These are phyloP conservation scores for Epinephelus lanceolatus DNA, from an alignment of 2,113 vertebrate genomes.

Conservation along the genomic window DNA sequence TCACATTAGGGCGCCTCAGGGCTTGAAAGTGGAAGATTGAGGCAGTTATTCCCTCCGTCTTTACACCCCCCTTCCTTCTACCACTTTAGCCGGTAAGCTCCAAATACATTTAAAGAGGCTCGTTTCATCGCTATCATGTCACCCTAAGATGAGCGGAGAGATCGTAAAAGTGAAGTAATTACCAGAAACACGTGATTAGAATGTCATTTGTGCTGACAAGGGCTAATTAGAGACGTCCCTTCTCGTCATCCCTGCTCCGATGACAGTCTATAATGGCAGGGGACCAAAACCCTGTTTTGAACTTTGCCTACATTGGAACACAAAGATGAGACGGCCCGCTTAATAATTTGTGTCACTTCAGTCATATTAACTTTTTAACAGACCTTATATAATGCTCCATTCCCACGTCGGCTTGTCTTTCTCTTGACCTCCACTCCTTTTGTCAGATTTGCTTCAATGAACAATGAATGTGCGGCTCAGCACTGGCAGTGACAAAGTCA, in stretches of 20 bases:
- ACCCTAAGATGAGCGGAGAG: conserved; percentile 63
- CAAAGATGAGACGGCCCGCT: conserved; percentile 58
- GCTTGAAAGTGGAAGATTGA: conserved; percentile 58
- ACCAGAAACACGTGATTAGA: conserved; percentile 84
- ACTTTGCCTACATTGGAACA: conserved; percentile 63
- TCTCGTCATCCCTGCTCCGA: conserved; percentile 69
- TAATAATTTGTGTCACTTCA: conserved; percentile 80
- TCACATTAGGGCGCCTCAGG: conserved; percentile 62
- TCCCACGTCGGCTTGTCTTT: conserved; percentile 53
- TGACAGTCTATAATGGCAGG: conserved; percentile 72
- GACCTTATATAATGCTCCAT: conserved; percentile 58
- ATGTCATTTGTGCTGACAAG: conserved; percentile 83
- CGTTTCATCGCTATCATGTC: conserved; percentile 73
- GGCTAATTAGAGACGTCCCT: conserved; percentile 84
- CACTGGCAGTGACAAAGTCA: conserved; percentile 56
- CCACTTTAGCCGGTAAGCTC: conserved; percentile 39
- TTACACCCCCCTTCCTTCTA: conserved; percentile 15
- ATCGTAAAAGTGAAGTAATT: conserved; percentile 83
- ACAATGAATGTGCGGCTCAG: conserved; percentile 48
- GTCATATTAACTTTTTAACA: conserved; percentile 65
- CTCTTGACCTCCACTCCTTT: conserved; percentile 63
- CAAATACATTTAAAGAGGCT: conserved; percentile 70
- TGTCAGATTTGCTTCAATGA: conserved; percentile 67
- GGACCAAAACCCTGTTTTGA: conserved; percentile 75
- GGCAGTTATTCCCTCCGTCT: conserved; percentile 33